These are phyloP conservation scores for Cecropterus lyciades DNA, from an alignment of 1,140 invertebrate genomes.

Conservation along the genomic window DNA sequence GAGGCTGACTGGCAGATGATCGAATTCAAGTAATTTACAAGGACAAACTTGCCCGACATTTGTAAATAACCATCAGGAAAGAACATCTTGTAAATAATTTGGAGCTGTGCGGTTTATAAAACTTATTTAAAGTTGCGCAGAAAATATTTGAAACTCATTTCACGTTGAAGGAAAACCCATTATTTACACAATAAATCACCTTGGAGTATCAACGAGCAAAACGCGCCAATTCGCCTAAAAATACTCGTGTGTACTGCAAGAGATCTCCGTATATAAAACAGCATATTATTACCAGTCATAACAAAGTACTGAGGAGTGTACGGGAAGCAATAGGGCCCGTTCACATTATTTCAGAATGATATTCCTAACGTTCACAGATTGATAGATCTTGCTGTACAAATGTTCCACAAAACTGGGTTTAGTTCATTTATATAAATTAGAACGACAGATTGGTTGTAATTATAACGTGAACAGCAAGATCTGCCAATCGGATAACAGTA, in stretches of 20 bases:
- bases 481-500: too few species aligned
- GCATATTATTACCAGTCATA: conserved; percentile 37
- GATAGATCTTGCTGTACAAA: too few species aligned
- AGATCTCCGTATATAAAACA: conserved; percentile 22
- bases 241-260: conserved; percentile 15
- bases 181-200: conserved; percentile 29
- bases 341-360: too few species aligned
- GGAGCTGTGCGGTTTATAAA: conserved; percentile 4
- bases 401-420: too few species aligned
- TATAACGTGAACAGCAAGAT: too few species aligned
- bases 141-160: conserved; percentile 23
- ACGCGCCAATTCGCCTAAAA: conserved; percentile 22
- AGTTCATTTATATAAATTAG: too few species aligned
- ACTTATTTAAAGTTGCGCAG: conserved; percentile 1
- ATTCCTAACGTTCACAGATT: too few species aligned
- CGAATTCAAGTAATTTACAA: neutral
- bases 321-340: too few species aligned
- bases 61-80: neutral
- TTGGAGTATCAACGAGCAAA: conserved; percentile 21
- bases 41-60: neutral
- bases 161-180: conserved; percentile 8
- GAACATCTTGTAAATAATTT: neutral
- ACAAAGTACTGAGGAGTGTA: conserved; percentile 26
- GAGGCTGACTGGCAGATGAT: neutral
- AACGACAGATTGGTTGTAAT: too few species aligned